Evolutionary conservation across 2,888 invertebrate genomes (phyloP).

Genomic region (Aethes cnicana): DNA sequence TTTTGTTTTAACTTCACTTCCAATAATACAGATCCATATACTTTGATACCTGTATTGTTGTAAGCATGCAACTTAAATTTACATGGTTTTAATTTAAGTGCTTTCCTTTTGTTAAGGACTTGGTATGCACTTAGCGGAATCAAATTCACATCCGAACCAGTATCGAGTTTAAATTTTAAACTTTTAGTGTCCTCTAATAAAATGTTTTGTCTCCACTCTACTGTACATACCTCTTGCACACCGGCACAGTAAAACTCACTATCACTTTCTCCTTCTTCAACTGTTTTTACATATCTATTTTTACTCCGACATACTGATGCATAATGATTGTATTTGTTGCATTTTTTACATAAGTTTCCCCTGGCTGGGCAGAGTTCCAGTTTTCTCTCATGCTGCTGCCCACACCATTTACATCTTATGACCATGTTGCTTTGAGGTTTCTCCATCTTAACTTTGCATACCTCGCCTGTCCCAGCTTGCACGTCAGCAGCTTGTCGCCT

Average conservation of each 20-base stretch:
- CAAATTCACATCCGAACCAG: slow-evolving; percentile 17
- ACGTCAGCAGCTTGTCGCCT: background rate
- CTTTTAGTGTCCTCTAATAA: slow-evolving; percentile 2
- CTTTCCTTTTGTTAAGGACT: slow-evolving; percentile 30
- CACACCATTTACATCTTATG: slow-evolving; percentile 9
- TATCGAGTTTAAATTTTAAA: slow-evolving; percentile 11
- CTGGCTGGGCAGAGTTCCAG: background rate
- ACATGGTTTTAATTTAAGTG: too few species aligned
- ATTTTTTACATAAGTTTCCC: slow-evolving; percentile 6
- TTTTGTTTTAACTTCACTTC: background rate
- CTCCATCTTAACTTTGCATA: too few species aligned
- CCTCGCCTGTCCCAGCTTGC: too few species aligned
- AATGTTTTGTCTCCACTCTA: slow-evolving; percentile 3
- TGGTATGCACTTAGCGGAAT: slow-evolving; percentile 23
- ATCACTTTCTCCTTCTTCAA: background rate
- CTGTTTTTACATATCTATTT: background rate
- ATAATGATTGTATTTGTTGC: slow-evolving; percentile 7
- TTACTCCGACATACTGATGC: slow-evolving; percentile 3
- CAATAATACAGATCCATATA: slow-evolving; percentile 5
- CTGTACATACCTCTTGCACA: background rate
- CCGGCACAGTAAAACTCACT: slow-evolving; percentile 3
- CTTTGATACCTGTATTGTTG: slow-evolving; percentile 4
- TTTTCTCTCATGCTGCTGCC: background rate
- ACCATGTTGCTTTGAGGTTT: too few species aligned
- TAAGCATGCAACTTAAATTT: slow-evolving; percentile 1